Conservation (phyloP, 2,113 vertebrate species). For the Otocyon megalotis region DNA sequence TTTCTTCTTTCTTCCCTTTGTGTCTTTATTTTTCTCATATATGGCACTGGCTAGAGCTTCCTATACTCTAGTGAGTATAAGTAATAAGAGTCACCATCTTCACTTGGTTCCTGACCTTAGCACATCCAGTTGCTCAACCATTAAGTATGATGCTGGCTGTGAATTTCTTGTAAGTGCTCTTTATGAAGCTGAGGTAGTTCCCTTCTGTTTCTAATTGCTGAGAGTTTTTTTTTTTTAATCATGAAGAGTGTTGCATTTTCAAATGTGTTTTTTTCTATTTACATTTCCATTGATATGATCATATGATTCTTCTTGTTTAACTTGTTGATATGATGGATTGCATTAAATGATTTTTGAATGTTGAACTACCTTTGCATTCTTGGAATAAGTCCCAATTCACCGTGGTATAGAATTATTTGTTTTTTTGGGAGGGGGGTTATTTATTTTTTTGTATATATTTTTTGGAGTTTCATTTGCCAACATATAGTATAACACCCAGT, state of each 20-base stretch:
- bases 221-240: constrained; percentile 15
- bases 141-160: background rate
- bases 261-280: background rate
- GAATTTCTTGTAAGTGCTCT: background rate
- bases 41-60: background rate
- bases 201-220: constrained; percentile 36
- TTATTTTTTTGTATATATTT: too few relatives aligned
- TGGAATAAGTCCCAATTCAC: constrained; percentile 26
- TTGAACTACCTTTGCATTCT: constrained; percentile 16
- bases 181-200: background rate
- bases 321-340: constrained; percentile 15
- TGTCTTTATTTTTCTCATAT: background rate
- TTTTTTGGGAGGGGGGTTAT: too few relatives aligned
- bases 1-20: background rate
- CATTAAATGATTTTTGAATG: constrained; percentile 28
- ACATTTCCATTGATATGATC: background rate
- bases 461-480: too few relatives aligned
- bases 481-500: too few relatives aligned
- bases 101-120: background rate
- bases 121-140: background rate
- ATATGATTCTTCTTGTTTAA: constrained; percentile 4
- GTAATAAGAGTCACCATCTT: background rate
- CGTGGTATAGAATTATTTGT: background rate
- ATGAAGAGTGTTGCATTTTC: constrained; percentile 16
- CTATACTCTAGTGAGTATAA: background rate